phyloP scores from a whole-genome alignment of 2,797 vertebrate genomes.

The Gymnothorax javanicus region DNA sequence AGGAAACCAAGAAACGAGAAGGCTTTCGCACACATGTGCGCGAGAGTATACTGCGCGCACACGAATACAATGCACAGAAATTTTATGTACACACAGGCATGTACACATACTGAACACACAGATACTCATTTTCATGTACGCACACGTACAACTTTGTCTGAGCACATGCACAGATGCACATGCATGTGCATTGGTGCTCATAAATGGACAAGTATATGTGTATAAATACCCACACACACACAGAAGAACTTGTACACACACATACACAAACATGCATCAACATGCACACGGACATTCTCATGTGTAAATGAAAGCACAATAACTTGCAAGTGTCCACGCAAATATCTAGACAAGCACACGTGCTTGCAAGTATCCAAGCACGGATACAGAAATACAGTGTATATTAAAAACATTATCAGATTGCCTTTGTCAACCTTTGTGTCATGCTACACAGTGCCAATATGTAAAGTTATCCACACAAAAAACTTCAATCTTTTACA shows the following conservation, averaged over 20 bases:
- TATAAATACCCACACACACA: background rate
- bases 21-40: background rate
- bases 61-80: background rate
- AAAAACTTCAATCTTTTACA: background rate
- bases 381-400: no score
- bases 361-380: no score
- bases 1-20: background rate
- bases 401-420: no score
- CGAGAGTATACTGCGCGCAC: background rate
- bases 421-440: no score
- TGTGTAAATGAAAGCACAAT: background rate
- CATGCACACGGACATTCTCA: background rate
- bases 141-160: background rate
- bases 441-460: background rate
- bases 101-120: no score
- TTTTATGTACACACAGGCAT: background rate
- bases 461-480: background rate
- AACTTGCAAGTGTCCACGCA: no score
- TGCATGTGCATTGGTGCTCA: background rate
- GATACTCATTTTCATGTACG: no score
- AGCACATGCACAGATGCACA: background rate
- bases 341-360: no score
- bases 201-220: background rate
- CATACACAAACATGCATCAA: background rate
- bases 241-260: slow-evolving; percentile 26